Base-by-base conservation (phyloP, 2,888 invertebrate genomes). In the Limnephilus rhombicus region DNA sequence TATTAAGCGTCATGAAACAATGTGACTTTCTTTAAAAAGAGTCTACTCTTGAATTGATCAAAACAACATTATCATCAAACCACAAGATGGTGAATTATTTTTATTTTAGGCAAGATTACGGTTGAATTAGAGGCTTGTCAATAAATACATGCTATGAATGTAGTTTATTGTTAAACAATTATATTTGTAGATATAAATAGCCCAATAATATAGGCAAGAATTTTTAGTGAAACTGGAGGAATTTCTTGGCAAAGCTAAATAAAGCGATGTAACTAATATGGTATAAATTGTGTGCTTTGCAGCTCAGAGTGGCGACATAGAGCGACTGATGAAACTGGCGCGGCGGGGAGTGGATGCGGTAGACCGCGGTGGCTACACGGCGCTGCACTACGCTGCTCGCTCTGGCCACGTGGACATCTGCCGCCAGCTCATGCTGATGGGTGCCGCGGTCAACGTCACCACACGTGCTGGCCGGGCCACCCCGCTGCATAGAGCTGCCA, bases 381-480 rank as follows among this genome's bases (percentile, higher is more conserved):
- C 99, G 13, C 95, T 99, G 94, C 99, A 99, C 95, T 99, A 99
- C 96, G 98, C 99, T 9, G 97, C 98, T 87, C 97, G 99, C 86
- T 97, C 97, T 95, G 98, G 98, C 15, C 97, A 98, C 94, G 94
- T 96, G 24, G 96, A 97, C 88, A 96, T 98, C 91, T 98, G 98
- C 94, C 96, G 96, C 94, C 94, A 97, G 90, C 96, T 99, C 89
- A 94, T 99, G 85, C 95, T 96, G 92, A 96, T 97, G 94, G 98
- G 98, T 45, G 98, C 98, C 15, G 95, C 97, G 94, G 96, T 98
- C 45, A 97, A 99, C 96, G 97, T 97, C 80, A 95, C 95, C 91
- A 99, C 99, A 13, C 97, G 97, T 94, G 97, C 97, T 94, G 98
- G 98, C 2, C 95, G 95, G 94, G 98, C 98, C 34, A 98, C 99